Base-by-base conservation (phyloP, 2,888 invertebrate genomes). In the Drosophila algonquin region DNA sequence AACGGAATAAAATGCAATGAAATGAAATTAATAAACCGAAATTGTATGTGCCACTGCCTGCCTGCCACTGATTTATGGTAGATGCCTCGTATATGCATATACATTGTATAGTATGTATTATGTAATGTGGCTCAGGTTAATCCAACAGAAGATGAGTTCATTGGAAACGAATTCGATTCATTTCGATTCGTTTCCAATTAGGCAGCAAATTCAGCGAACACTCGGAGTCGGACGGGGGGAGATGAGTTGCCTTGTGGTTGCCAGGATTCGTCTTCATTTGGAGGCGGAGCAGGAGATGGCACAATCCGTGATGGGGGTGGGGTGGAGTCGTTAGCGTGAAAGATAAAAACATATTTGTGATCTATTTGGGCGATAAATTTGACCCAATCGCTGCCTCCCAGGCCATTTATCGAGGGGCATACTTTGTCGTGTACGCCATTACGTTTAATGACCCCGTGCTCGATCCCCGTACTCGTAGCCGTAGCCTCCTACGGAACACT, bases 111-210 rank as follows among this genome's bases (percentile, higher is more conserved):
- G 21, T 21, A 21, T 32, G 45, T 27, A 27, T 7, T 1, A 27
- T 27, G 27, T 27, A 30, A 30, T 30, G 30, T 24, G 24, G 24
- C 8, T 54, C 50, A 44, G 32, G 55, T 32, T 50, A 40, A 54
- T 60, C 45, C 14, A 9, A 6, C 24, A 46, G 57, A 64, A 64
- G 60, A 63, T 63, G 75, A 78, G 77, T 76, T 79, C 73, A 83
- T 76, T 79, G 78, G 75, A 80, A 75, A 76, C 75, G 71, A 83
- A 30, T 30, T 30, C 8, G 30, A 30, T 81, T 81, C 80, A 82
- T 81, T 79, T 79, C 80, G 30, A 30, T 81, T 81, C 80, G 83
- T 81, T 79, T 79, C 80, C 87, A 83, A 85, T 82, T 81, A 82
- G 77, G 81, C 75, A 69, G 72, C 78, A 52, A 63, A 62, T 83